A percentile compares a stretch with the other conserved stretches of the same genome.
Conservation (phyloP, 2,888 invertebrate species). For the Nowickia ferox region DNA sequence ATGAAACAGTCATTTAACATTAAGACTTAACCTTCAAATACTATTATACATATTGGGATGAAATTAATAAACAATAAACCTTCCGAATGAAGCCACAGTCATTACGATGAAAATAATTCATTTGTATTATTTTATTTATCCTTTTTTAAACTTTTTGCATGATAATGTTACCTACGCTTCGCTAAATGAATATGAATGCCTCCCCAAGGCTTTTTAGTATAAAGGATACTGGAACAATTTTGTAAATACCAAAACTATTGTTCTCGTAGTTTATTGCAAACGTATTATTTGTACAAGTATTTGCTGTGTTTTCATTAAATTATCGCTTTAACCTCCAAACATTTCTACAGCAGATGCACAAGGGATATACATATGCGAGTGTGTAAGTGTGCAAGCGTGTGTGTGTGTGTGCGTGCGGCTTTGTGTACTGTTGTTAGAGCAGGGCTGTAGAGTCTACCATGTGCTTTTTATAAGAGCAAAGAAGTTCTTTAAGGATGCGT, state of each 20-base stretch:
- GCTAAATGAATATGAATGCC: not conserved
- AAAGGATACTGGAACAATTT: slow-evolving; percentile 30
- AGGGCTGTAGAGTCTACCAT: too few species aligned
- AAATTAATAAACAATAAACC: too few species aligned
- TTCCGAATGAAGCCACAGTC: not conserved
- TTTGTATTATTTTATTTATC: not conserved
- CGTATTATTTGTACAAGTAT: not conserved
- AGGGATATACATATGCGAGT: not conserved
- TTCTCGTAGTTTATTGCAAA: slow-evolving; percentile 5
- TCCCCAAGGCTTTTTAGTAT: slow-evolving; percentile 2
- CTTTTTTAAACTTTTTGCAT: not conserved
- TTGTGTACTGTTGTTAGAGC: not conserved
- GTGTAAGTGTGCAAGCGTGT: not conserved
- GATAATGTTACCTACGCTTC: slow-evolving; percentile 4
- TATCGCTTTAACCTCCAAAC: slow-evolving; percentile 62
- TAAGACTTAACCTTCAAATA: too few species aligned
- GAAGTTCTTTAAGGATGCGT: too few species aligned
- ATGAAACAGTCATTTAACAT: too few species aligned
- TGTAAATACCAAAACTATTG: slow-evolving; percentile 37
- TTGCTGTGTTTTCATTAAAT: slow-evolving; percentile 58
- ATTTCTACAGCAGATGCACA: not conserved
- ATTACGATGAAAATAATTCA: not conserved
- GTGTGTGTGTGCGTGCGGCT: not conserved
- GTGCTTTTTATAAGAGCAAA: too few species aligned
- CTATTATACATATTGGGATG: too few species aligned